These are phyloP conservation scores for Trichomalopsis sarcophagae DNA, from an alignment of 1,140 invertebrate genomes.

Conservation along the genomic window DNA sequence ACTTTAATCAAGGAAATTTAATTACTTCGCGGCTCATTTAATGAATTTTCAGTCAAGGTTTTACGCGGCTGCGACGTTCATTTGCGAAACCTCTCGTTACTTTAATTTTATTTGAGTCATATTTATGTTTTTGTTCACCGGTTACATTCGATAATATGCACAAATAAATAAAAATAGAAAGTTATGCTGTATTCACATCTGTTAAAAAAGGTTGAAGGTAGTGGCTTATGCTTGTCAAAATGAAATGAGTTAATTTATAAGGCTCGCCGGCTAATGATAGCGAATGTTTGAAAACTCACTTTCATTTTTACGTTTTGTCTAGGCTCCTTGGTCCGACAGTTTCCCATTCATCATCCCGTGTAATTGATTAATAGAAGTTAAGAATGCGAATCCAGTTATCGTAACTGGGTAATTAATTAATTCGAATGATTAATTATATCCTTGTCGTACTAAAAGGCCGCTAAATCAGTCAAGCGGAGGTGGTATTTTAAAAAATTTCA, in stretches of 20 bases:
- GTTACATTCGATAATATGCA: no score
- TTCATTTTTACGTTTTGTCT: background rate
- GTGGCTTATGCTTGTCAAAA: no score
- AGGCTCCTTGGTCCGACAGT: background rate
- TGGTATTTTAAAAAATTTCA: background rate
- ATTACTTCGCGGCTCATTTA: background rate
- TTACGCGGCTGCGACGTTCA: background rate
- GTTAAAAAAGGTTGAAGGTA: no score
- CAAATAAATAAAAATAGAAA: no score
- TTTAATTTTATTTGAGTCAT: background rate
- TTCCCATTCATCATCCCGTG: background rate
- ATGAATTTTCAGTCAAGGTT: background rate
- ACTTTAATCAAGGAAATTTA: background rate
- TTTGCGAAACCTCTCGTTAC: background rate
- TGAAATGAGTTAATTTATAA: background rate
- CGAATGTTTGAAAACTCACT: background rate
- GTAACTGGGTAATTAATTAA: background rate
- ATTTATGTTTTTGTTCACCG: background rate
- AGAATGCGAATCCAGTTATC: background rate
- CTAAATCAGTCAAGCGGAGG: background rate
- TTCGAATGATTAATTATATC: constrained; percentile 12
- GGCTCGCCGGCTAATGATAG: background rate
- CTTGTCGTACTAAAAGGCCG: background rate
- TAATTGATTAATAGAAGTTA: constrained; percentile 14
- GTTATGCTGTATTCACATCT: no score